Evolutionary conservation across 2,113 vertebrate species (phyloP).

Genomic region (Lepisosteus osseus): DNA sequence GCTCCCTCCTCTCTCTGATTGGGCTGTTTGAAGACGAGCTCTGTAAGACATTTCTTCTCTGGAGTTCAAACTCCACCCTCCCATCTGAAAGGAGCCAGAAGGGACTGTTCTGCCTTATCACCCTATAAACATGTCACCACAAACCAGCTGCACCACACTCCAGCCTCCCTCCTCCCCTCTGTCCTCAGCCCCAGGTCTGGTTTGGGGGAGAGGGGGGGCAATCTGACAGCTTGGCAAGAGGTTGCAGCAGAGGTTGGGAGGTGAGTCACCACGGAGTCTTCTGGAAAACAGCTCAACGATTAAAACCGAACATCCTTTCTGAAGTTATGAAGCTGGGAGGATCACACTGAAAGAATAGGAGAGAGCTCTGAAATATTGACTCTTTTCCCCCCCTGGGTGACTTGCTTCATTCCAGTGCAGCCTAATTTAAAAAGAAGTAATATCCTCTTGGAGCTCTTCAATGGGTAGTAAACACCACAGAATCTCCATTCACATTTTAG

Average conservation of each 20-base stretch:
- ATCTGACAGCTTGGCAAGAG: not conserved
- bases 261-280: not conserved
- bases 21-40: not conserved
- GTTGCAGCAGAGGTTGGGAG: not conserved
- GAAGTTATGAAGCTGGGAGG: not conserved
- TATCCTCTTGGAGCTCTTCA: too few species aligned
- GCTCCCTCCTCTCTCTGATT: not conserved
- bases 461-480: too few species aligned
- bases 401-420: not conserved
- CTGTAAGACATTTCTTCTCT: not conserved
- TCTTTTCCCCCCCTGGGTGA: not conserved
- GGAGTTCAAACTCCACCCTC: not conserved
- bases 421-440: too few species aligned
- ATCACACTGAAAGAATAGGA: too few species aligned
- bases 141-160: not conserved
- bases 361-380: too few species aligned
- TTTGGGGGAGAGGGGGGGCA: not conserved
- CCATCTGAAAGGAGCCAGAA: not conserved
- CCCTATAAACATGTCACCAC: conserved; percentile 8
- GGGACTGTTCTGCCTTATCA: conserved; percentile 6
- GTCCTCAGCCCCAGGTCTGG: not conserved
- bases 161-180: not conserved
- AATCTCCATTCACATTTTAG: too few species aligned
- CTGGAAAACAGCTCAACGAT: not conserved
- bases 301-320: not conserved